Base-by-base conservation (phyloP, 2,113 vertebrate genomes). In the Pitta sordida region DNA sequence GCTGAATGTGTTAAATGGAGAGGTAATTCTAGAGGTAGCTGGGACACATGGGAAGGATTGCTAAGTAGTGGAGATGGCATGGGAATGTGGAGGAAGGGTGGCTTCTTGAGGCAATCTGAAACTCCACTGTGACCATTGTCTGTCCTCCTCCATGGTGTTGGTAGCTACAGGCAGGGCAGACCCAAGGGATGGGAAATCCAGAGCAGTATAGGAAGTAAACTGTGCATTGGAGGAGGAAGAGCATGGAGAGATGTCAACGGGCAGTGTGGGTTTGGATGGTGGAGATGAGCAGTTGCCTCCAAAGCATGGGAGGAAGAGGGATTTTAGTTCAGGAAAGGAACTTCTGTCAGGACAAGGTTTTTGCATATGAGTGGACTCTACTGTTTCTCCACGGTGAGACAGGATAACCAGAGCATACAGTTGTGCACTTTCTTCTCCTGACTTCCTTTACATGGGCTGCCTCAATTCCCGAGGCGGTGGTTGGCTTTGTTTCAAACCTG, bases 231-330 rank as follows among this genome's bases (percentile, higher is more conserved):
- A 80, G 44, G n/a, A 80, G 32, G 53, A n/a, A 15, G 60, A n/a
- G 4, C 5, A 0, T 5, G 18, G 49, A 34, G 37, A 10, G 17
- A 32, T 59, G 34, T 29, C 41, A 23, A 2, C 10, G 53, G 49
- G 9, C 58, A 34, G 4, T 0, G 5, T 41, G 20, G 4, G 24
- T 55, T 30, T 27, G 48, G 15, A 6, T 4, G 22, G 3, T 6
- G 4, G 32, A 37, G 29, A 11, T 20, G 26, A 67, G n/a, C 26
- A 21, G 11, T 39, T 68, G n/a, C 11, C 27, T 82, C 48, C 20
- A 29, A 68, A 86, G 37, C 15, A 15, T 46, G 26, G 32, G 26
- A 53, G 32, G 26, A 70, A 9, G 0, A 11, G 22, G 8, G 14
- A 3, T 53, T 81, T 18, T 29, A 29, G 18, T 44, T 63, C 17